Evolutionary conservation across 2,113 vertebrate species (phyloP), one percentile per base, ranked within the genome.

Genomic region (Brachionichthys hirsutus): DNA sequence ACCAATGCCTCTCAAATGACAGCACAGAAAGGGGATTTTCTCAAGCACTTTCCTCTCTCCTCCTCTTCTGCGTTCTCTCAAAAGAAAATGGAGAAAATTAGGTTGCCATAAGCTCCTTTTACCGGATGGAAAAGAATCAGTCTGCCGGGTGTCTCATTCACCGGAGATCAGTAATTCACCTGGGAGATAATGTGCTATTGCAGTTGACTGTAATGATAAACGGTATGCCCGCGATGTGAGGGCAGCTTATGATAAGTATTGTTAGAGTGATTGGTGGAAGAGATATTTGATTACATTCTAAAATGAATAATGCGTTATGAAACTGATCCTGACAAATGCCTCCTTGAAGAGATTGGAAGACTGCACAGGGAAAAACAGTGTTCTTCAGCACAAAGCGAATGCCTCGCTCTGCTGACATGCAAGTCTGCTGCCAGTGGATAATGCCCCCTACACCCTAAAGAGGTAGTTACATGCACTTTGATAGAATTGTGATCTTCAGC

Each of bases 111-210:
- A 82, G 64, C 78, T 76, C 63, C 73, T 82, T 86, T 13, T 85
- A 81, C 49, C 62, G 34, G n/a, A 36, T 56, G 35, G 62, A 66
- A 66, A 75, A 67, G 72, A 75, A 65, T 1, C 51, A 85, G 70
- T 80, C 69, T 79, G 67, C 67, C 74, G 43, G 65, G 73, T 73
- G 34, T 80, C 67, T 75, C 71, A 85, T 80, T 89, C 80, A 88
- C 81, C 77, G 63, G 64, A 87, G 90, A 89, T 85, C 57, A 62
- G 63, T 89, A 84, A 90, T 88, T 89, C 84, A 85, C 84, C 88
- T 88, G 79, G 20, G 65, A 71, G 77, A 77, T 83, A 89, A 88
- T 84, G 81, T 71, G 70, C 77, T 81, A 81, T 79, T 70, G 75
- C 80, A 81, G 82, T 75, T 87, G 73, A 77, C 52, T 20, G 67